Evolutionary conservation across 1,140 invertebrate genomes (phyloP).

Genomic region (Mactra quadrangularis): DNA sequence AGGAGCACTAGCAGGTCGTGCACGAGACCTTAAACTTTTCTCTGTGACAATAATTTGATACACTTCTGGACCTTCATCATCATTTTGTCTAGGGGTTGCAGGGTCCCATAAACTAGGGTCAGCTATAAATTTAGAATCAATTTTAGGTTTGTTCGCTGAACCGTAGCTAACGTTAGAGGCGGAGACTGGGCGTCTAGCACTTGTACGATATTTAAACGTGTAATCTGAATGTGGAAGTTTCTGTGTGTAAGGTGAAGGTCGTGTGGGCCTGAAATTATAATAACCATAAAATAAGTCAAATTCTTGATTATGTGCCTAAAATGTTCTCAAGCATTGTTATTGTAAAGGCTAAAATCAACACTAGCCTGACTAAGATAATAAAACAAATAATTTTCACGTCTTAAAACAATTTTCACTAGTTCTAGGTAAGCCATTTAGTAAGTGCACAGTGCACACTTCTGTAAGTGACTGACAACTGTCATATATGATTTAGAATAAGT

Average conservation of each 20-base stretch:
- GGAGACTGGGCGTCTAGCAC: slow-evolving; percentile 71
- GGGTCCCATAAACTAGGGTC: slow-evolving; percentile 80
- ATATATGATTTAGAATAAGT: no score
- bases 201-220: slow-evolving; percentile 59
- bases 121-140: slow-evolving; percentile 82
- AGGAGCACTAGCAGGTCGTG: slow-evolving; percentile 74
- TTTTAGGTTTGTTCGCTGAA: slow-evolving; percentile 76
- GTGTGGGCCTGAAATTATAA: slow-evolving; percentile 63
- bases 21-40: neutral
- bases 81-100: slow-evolving; percentile 73
- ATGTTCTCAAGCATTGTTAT: no score
- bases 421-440: no score
- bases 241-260: slow-evolving; percentile 79
- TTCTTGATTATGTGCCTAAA: no score
- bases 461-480: no score
- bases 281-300: no score
- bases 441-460: no score
- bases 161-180: slow-evolving; percentile 56
- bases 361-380: no score
- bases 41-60: slow-evolving; percentile 39
- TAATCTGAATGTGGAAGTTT: slow-evolving; percentile 75
- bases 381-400: no score
- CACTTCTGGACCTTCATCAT: slow-evolving; percentile 57
- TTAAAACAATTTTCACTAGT: no score
- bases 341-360: no score